Evolutionary conservation across 92 coral and sea anemone species (phyloP), one percentile per base, ranked within the genome.

Genomic region (Siderastrea siderea): DNA sequence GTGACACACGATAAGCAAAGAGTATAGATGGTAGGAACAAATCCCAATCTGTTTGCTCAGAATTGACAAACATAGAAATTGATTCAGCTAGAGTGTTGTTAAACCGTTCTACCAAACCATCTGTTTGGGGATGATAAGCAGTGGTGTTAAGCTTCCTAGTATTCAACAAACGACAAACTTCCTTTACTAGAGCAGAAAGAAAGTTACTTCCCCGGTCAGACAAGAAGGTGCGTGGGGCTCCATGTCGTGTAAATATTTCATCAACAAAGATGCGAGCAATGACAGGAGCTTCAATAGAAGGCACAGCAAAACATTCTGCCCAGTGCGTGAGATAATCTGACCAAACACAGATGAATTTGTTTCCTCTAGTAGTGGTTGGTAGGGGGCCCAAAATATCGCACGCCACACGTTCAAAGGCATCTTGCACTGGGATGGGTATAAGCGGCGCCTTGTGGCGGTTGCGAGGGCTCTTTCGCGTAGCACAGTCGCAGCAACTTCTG

Each of bases 81-180:
- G 90, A 55, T 47, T 84, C 67, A 6, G 77, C 85, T 1, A 90
- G 15, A 0, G 93, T 90, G 53, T 77, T 71, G n/a, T 90, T 90
- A 19, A 90, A 85, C 1, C 80, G 74, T 45, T 92, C 92, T 0
- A 84, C 80, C 16, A 76, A 10, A 19, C 94, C 91, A 68, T 91
- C 84, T 10, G 81, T 74, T 26, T 68, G 85, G 5, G 94, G 92
- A 54, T 92, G 96, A 62, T 93, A 93, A 1, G 94, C 82, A 0
- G 93, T 88, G 2, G 96, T 93, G 72, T 92, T 89, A 1, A 92
- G 78, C 61, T 94, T 92, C 71, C 71, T 82, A 13, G 90, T 89
- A 12, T 91, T 89, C 0, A 92, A 62, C 1, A 94, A 43, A 0
- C 67, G 16, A 47, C 95, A 94, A 5, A 92, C 95, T 75, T 91